Evolutionary conservation across 2,888 invertebrate species (phyloP), one percentile per base, ranked within the genome.

Genomic region (Notodromas monacha): DNA sequence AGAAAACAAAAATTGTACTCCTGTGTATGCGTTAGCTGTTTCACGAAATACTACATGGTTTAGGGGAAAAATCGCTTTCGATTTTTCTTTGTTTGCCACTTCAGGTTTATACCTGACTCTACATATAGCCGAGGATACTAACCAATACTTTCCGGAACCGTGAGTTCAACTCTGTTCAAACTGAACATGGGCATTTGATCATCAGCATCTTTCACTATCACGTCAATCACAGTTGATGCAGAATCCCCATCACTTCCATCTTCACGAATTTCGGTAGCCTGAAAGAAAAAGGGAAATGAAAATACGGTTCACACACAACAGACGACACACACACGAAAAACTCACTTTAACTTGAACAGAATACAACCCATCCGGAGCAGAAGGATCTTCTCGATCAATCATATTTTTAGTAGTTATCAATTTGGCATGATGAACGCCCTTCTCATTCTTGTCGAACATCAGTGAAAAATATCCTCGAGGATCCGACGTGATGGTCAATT

Each of bases 201-300:
- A 39, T 73, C 70, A 1, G 64, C 61, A 40, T 74, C 73, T 1
- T 66, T 66, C 14, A 73, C 62, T 2, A 73, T 65, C 21, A 73
- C 64, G 1, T 70, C 70, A 1, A 73, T 55, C 21, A 63, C 57
- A 2, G 68, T 63, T 1, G 57, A 55, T 1, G 67, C 56, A 15
- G 58, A 60, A 37, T 69, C 69, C 0, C 35, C 34, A 2, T 33
- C 35, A 32, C 34, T 31, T n/a, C 35, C 34, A 3, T 34, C 3
- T 30, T 36, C 39, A 12, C 30, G 30, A 6, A 21, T 21, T n/a
- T 21, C 21, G 6, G 21, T 21, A 6, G 36, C 38, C 34, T 36
- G 21, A 27, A 38, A 27, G 10, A 5, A 6, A 6, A 27, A 6
- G 8, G 6, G 8, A 6, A 21, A n/a, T 21, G 6, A n/a, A 21